A percentile compares a stretch with the other conserved stretches of the same genome.
phyloP scores from a whole-genome alignment of 2,888 invertebrate species.

The Hyles lineata region DNA sequence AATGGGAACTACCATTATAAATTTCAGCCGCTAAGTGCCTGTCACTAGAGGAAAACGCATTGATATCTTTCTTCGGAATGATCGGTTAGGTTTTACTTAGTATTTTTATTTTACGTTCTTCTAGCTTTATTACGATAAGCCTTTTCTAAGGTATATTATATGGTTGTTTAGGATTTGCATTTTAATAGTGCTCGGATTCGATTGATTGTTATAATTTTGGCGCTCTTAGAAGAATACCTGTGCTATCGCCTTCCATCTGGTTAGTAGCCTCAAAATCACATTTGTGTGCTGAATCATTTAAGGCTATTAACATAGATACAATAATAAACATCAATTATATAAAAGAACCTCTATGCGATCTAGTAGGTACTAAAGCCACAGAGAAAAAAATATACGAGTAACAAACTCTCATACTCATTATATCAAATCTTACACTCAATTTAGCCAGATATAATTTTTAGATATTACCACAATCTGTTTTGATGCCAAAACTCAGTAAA shows the following conservation, averaged over 20 bases:
- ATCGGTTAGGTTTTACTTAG: background rate
- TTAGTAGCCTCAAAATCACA: no score
- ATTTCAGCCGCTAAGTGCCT: constrained; percentile 76
- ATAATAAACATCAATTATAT: background rate
- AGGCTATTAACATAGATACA: no score
- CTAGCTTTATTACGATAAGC: no score
- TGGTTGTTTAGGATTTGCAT: no score
- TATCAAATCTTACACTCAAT: background rate
- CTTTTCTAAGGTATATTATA: no score
- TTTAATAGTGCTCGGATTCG: no score
- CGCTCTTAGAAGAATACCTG: no score
- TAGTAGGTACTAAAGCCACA: no score
- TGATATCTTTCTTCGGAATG: constrained; percentile 53
- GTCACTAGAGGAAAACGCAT: constrained; percentile 62
- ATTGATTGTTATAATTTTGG: no score
- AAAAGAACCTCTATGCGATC: background rate
- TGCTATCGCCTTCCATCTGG: no score
- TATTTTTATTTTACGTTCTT: background rate
- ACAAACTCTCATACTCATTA: background rate
- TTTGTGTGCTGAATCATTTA: no score
- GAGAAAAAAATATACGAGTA: no score
- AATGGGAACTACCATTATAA: constrained; percentile 81
- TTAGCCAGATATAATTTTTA: background rate
- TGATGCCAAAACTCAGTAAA: background rate
- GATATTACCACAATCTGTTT: constrained; percentile 1